Evolutionary conservation across 1,140 invertebrate species (phyloP).

Genomic region (Drosophila aff.): DNA sequence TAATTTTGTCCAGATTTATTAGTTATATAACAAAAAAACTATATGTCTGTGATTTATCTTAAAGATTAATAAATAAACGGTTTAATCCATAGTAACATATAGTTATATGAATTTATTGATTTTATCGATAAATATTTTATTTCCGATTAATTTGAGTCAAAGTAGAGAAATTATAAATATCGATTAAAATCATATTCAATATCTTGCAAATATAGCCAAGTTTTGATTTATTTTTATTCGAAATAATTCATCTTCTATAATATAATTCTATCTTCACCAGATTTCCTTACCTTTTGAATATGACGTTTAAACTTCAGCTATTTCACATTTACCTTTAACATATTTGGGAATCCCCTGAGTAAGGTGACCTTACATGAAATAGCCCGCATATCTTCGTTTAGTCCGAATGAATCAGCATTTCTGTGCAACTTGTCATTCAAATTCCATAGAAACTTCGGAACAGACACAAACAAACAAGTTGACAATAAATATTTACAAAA

Average conservation of each 20-base stretch:
- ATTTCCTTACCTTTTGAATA: neutral
- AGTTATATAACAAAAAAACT: neutral
- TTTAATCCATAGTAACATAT: neutral
- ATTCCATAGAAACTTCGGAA: conserved; percentile 39
- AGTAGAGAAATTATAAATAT: neutral
- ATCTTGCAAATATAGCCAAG: too few species aligned
- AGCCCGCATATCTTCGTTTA: conserved; percentile 36
- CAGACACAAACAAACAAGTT: conserved; percentile 19
- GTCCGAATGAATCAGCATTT: conserved; percentile 46
- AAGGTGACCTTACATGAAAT: conserved; percentile 22
- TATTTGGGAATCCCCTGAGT: conserved; percentile 28
- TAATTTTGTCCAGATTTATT: neutral
- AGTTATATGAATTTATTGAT: neutral
- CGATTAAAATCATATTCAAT: too few species aligned
- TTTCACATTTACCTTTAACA: too few species aligned
- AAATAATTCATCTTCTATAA: too few species aligned
- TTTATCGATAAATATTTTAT: neutral
- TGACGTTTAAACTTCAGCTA: neutral
- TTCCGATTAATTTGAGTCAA: neutral
- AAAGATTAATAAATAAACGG: neutral
- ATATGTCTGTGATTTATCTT: neutral
- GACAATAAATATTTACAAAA: conserved; percentile 38
- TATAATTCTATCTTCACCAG: neutral
- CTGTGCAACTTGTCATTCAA: conserved; percentile 25
- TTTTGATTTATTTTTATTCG: too few species aligned